Evolutionary conservation across 2,888 invertebrate species (phyloP), one percentile per base, ranked within the genome.

Genomic region (Acrocera orbiculus): DNA sequence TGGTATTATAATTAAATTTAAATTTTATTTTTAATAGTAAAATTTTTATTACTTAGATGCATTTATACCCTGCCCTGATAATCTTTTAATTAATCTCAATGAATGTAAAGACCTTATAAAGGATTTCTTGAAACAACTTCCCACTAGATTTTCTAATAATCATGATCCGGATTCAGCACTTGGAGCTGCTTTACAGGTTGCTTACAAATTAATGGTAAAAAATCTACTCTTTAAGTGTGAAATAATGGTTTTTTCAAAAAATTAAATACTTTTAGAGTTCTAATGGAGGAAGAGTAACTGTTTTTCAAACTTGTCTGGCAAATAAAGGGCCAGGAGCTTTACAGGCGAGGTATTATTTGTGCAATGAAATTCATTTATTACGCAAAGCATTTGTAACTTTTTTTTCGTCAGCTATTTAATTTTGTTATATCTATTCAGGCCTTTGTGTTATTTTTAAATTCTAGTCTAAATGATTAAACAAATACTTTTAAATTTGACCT

Each of bases 221-320:
- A 19, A 19, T n/a, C 16, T 13, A 11, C 8, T 9, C 29, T 13
- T 31, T 28, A 9, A 3, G 9, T 33, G 13, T 10, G 28, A 17
- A 10, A 3, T 9, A 10, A 2, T 16, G 5, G 9, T 17, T 2
- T 30, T 13, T 24, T 16, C 24, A 20, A 23, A 11, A 11, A 34
- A 22, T n/a, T 30, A 5, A 32, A 23, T 32, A 4, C 30, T 41
- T 35, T 5, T 52, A 83, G 81, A 70, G 78, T 42, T 71, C 86
- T 2, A 85, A 89, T 4, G 98, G 98, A 30, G 98, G 98, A 6
- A 70, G 98, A 30, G 70, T 99, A 14, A 86, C 93, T 6, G 87
- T 96, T 8, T 82, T 99, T 64, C 92, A 93, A 65, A 76, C 85
- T 9, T 77, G 81, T 52, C 65, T 96, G 51, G 83, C 86, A 3